Evolutionary conservation across 2,888 invertebrate species (phyloP), one percentile per base, ranked within the genome.

Genomic region (Gisinianus flammeolus): DNA sequence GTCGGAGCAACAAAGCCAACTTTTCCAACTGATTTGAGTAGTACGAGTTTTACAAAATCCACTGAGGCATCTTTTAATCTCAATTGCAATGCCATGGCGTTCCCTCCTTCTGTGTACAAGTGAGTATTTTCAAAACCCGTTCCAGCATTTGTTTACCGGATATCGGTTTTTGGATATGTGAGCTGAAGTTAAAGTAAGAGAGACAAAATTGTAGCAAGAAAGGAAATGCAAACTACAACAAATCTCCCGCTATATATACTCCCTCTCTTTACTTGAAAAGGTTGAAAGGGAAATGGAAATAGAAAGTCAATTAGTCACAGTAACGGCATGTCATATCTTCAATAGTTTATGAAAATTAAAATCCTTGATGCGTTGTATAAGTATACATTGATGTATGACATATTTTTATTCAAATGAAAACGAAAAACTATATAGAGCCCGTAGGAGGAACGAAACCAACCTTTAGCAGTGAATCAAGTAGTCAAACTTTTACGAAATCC

Each of bases 61-160:
- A 24, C 72, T 28, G 80, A 76, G 4, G 62, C 70, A 12, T 64
- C 74, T 86, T 91, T 91, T 86, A 90, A 90, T 84, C 87, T 93
- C 86, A 89, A 91, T 85, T 93, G 93, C 87, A 91, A 91, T 74
- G 93, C 92, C 83, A 92, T 93, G 89, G 92, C 91, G 85, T 92
- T 90, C 87, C 92, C 92, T 82, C 89, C 91, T 86, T 92, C 92
- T 81, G 88, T 89, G 86, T 92, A 91, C 90, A 92, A 91, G 92
- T 92, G 91, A 89, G 90, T 66, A 16, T 44, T 44, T 6, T 10
- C 54, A 54, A n/a, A n/a, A n/a, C n/a, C n/a, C n/a, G n/a, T n/a
- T n/a, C n/a, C n/a, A n/a, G n/a, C n/a, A n/a, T n/a, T n/a, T n/a
- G n/a, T n/a, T n/a, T n/a, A n/a, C n/a, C n/a, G n/a, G 44, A 10